Base-by-base conservation (phyloP, 2,888 invertebrate genomes). In the Rhingia rostrata region DNA sequence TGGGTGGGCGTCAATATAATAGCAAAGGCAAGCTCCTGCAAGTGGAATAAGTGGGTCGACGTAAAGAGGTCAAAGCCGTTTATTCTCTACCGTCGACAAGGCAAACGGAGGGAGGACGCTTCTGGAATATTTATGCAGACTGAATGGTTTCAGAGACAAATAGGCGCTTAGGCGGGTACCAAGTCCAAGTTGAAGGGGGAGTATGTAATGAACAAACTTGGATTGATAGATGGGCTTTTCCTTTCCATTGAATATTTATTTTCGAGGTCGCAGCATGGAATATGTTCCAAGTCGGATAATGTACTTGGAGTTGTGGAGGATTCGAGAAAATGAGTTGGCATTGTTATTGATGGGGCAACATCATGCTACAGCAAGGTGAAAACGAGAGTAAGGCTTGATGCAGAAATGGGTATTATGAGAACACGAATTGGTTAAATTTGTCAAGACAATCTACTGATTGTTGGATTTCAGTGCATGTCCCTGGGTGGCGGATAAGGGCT, bases 61-160 rank as follows among this genome's bases (percentile, higher is more conserved):
- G 49, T 47, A 70, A 72, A 43, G 64, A 66, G 78, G 70, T 60
- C 78, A 72, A 53, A 72, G 78, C 45, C 51, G 53, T 72, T 72
- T 64, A 51, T 64, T 37, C 33, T 54, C 22, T n/a, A 60, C 14
- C 22, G 14, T 39, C 6, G 45, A 51, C 12, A 63, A 14, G 49
- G 72, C 30, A 66, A 54, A 69, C 14, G 32, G 39, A 51, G 45
- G 53, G 39, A 66, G 61, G 45, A 73, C 47, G 66, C 37, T 66
- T 45, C n/a, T 60, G 53, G 51, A 72, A 58, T 53, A 63, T 60
- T 66, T 22, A 73, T 60, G 60, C 37, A 22, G 33, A 39, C 12
- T 4, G 45, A 6, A 33, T 14, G 37, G n/a, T 39, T 10, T 47
- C 22, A 39, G 12, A 41, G 35, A 51, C 39, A 70, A 33, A 63